Conservation (phyloP, 1,140 invertebrate genomes). For the Rhopalosiphum maidis region DNA sequence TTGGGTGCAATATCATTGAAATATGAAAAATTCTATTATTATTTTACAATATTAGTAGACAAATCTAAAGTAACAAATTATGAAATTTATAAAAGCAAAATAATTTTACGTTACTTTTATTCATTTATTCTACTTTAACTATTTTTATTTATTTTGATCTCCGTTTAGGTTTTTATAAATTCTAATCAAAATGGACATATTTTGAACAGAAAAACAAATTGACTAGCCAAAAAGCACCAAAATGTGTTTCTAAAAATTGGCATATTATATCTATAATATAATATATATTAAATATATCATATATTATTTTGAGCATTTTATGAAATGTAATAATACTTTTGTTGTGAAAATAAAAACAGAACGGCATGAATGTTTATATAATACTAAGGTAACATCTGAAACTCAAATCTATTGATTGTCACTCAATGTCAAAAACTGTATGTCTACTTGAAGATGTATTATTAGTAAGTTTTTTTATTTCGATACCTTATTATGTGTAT, state of each 20-base stretch:
- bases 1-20: neutral
- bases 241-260: constrained; percentile 25
- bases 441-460: neutral
- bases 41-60: constrained; percentile 29
- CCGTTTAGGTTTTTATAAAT: neutral
- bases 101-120: neutral
- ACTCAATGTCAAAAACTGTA: constrained; percentile 29
- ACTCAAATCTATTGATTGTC: constrained; percentile 53
- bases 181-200: neutral
- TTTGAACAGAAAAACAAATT: constrained; percentile 17
- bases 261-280: neutral
- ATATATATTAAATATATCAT: neutral
- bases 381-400: constrained; percentile 23
- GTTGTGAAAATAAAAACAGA: constrained; percentile 6
- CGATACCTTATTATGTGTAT: neutral
- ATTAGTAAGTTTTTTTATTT: neutral
- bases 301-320: constrained; percentile 42
- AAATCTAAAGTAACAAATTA: neutral
- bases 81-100: constrained; percentile 30
- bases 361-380: neutral
- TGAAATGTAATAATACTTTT: neutral
- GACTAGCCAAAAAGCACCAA: constrained; percentile 26
- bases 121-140: neutral
- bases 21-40: constrained; percentile 20
- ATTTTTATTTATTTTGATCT: neutral